These are phyloP conservation scores for Imbricaverruca yamaguchii DNA, from an alignment of 2,888 invertebrate genomes.

Conservation along the genomic window DNA sequence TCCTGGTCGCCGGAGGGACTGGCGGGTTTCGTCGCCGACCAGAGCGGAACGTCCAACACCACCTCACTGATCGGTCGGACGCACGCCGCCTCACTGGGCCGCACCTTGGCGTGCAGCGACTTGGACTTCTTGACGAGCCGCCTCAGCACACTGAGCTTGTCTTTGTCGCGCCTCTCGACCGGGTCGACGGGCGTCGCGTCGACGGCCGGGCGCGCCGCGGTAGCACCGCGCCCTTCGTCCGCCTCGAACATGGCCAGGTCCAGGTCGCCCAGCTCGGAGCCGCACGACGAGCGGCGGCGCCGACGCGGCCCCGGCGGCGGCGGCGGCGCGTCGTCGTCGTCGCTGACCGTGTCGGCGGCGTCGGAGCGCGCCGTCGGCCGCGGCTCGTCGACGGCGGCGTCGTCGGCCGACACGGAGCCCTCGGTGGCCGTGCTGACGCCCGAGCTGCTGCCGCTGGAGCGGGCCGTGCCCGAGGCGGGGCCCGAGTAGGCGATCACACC, in stretches of 20 bases:
- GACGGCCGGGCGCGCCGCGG: neutral
- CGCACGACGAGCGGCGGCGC: neutral
- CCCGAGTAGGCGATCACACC: neutral
- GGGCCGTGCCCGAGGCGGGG: neutral
- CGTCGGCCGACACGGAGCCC: conserved; percentile 12
- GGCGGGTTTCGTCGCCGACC: too few relatives aligned
- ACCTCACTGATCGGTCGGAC: neutral
- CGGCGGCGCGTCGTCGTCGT: neutral
- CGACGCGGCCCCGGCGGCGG: neutral
- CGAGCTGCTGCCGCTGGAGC: conserved; percentile 12
- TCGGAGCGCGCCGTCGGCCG: neutral
- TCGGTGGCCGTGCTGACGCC: conserved; percentile 14
- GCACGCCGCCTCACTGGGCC: neutral
- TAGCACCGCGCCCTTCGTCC: neutral
- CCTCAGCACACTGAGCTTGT: conserved; percentile 6
- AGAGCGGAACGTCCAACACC: too few relatives aligned
- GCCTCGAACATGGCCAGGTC: conserved; percentile 15
- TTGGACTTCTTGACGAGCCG: conserved; percentile 5
- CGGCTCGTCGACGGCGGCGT: neutral
- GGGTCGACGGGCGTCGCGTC: neutral
- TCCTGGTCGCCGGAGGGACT: too few relatives aligned
- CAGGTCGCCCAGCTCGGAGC: neutral
- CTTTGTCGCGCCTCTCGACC: neutral
- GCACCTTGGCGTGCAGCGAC: conserved; percentile 15
- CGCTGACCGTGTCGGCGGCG: neutral